Conservation (phyloP, 2,113 vertebrate genomes). For the Sylvietta virens region DNA sequence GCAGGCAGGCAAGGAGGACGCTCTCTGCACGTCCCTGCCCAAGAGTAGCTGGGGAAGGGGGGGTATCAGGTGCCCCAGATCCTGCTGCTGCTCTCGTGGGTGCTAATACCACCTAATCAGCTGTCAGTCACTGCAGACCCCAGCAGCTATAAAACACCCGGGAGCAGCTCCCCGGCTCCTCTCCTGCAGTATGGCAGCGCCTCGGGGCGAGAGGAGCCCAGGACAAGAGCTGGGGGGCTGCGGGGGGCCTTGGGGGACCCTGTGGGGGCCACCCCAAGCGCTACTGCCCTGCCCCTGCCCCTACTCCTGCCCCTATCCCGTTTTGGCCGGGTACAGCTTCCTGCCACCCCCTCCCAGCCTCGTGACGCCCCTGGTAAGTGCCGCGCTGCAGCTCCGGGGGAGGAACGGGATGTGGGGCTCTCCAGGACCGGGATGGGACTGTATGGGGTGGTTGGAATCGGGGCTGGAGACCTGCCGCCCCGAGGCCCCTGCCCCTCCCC, state of each 20-base stretch:
- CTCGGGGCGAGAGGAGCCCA: background rate
- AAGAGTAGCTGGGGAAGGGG: background rate
- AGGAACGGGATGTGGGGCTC: accelerated
- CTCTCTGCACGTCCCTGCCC: background rate
- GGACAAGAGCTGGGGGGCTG: background rate
- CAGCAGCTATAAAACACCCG: background rate
- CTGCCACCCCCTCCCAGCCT: background rate
- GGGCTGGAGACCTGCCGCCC: background rate
- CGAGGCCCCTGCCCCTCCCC: accelerated
- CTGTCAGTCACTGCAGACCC: background rate
- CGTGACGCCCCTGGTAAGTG: constrained; percentile 24
- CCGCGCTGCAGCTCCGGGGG: accelerated
- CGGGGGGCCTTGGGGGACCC: background rate
- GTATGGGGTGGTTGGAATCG: background rate
- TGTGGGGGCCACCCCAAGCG: background rate
- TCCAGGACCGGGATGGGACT: background rate
- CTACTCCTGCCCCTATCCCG: background rate
- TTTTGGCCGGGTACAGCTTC: background rate
- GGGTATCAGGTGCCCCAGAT: background rate
- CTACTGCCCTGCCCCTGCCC: background rate
- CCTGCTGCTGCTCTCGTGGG: background rate
- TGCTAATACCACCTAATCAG: constrained; percentile 45
- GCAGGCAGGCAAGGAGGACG: accelerated
- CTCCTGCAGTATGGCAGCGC: constrained; percentile 17
- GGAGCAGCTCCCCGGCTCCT: background rate